Evolutionary conservation across 2,888 invertebrate species (phyloP), one percentile per base, ranked within the genome.

Genomic region (Shargacucullia verbasci): DNA sequence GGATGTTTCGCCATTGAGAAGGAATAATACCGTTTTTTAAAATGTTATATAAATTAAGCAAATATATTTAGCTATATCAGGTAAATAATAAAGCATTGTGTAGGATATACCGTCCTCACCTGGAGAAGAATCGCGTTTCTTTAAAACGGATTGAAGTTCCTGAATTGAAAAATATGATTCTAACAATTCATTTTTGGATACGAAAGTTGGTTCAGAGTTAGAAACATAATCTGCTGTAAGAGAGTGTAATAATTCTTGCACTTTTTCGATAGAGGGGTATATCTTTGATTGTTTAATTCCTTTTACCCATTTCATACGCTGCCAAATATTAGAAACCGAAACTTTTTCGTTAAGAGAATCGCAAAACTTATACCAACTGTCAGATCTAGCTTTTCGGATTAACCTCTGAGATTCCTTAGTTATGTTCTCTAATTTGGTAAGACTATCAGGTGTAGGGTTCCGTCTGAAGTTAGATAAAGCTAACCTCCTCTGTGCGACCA

Each of bases 371-470:
- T 52, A 9, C 63, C 67, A 71, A 13, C 29, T 41, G 9, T 45
- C 10, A 27, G 46, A 41, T 39, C 50, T 68, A 14, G 68, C 73
- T 7, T 44, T 14, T 0, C 41, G 12, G 6, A 76, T 70, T 37
- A 50, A 6, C n/a, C 25, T 46, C 15, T 64, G 49, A 0, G 70
- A 12, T 13, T 43, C 20, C 8, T 20, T 20, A 0, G 52, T 64
- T 52, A 52, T 70, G 0, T 48, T 12, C 44, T 73, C 29, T 7
- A 74, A 20, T 13, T 25, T 44, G 1, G 34, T 27, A 10, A 64
- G 40, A 27, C 76, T 75, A 9, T 59, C 20, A 0, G 75, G 71
- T 0, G 71, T 74, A 7, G 76, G 70, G 37, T 73, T 75, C 6
- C 41, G 41, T 2, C 74, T 55, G 52, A 79, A 76, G 0, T 9